A percentile compares a stretch with the other conserved stretches of the same genome.
Evolutionary conservation across 2,797 vertebrate species (phyloP).

Genomic region (Aotus griseimembra): DNA sequence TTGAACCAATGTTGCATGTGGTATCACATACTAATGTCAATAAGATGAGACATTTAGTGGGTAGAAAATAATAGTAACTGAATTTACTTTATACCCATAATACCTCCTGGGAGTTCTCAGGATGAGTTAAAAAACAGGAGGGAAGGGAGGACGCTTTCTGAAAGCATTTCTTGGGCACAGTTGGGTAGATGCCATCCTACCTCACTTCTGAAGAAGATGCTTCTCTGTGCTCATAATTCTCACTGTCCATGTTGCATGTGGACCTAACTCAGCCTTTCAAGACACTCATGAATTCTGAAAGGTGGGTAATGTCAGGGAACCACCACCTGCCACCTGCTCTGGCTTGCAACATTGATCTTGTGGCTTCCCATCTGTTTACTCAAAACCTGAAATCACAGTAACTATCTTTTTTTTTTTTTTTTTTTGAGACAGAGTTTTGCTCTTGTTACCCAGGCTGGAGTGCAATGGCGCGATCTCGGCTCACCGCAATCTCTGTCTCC

Average conservation of each 20-base stretch:
- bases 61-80: neutral
- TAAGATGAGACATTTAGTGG: neutral
- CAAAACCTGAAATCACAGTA: neutral
- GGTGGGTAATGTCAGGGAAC: neutral
- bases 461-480: too few relatives aligned
- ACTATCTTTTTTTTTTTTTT: neutral
- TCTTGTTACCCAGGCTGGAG: too few relatives aligned
- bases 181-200: neutral
- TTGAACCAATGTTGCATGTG: neutral
- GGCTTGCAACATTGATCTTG: neutral
- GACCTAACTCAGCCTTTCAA: neutral
- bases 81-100: neutral
- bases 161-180: neutral
- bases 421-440: too few relatives aligned
- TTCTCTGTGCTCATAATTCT: neutral
- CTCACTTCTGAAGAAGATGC: neutral
- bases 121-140: neutral
- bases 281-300: neutral
- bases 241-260: accelerated
- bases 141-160: too few relatives aligned
- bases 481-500: too few relatives aligned
- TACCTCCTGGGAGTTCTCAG: neutral
- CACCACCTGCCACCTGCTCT: accelerated
- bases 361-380: constrained; percentile 25
- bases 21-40: neutral